Conservation (phyloP, 2,113 vertebrate genomes). For the Cyanoramphus novaezelandiae region DNA sequence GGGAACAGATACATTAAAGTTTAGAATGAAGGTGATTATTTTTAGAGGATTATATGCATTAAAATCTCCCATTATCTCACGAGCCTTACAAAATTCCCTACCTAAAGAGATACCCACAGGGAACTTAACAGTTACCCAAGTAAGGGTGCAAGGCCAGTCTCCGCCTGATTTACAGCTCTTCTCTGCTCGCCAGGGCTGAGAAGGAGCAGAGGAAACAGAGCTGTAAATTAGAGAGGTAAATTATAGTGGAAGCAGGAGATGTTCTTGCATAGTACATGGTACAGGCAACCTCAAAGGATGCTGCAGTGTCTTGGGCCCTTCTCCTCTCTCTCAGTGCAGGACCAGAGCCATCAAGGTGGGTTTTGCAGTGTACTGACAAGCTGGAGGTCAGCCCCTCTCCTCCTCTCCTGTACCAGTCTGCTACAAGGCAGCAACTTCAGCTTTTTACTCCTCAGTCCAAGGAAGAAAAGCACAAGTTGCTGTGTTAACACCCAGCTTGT, state of each 20-base stretch:
- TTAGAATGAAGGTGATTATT: background rate
- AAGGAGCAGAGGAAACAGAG: background rate
- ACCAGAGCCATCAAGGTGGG: background rate
- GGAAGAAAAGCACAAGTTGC: background rate
- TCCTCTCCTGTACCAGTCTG: background rate
- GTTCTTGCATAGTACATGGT: background rate
- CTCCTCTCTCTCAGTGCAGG: background rate
- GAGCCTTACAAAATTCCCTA: background rate
- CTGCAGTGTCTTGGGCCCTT: background rate
- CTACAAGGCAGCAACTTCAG: background rate
- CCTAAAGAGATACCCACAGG: background rate
- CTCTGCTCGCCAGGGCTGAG: background rate
- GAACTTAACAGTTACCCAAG: background rate
- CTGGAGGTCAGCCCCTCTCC: background rate
- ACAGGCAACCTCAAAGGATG: background rate
- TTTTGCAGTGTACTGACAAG: accelerated
- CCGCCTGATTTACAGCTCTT: background rate
- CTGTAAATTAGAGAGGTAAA: background rate
- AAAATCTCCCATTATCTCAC: background rate
- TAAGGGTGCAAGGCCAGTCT: too few species aligned
- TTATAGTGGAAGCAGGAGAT: background rate
- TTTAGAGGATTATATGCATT: background rate
- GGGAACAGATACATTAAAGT: background rate
- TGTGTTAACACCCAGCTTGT: background rate
- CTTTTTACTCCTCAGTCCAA: accelerated